These are phyloP conservation scores for Montipora cactus DNA, from an alignment of 64 coral and sea anemone genomes.

Conservation along the genomic window DNA sequence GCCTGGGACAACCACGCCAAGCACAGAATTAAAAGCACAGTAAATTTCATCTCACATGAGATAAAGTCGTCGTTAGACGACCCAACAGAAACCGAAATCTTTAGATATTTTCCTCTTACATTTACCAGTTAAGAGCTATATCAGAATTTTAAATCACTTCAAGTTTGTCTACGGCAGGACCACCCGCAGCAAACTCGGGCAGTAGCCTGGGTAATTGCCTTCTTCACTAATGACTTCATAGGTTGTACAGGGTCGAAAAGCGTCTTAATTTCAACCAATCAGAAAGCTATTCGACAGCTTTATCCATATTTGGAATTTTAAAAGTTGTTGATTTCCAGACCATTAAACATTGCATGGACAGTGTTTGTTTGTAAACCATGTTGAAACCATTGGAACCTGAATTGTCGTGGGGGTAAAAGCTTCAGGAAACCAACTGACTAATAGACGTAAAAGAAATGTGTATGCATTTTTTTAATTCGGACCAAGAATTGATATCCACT, in stretches of 20 bases:
- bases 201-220: slow-evolving; percentile 44
- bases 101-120: slow-evolving; percentile 31
- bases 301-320: slow-evolving; percentile 50
- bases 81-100: slow-evolving; percentile 9
- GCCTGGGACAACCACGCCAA: slow-evolving; percentile 68
- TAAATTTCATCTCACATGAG: slow-evolving; percentile 79
- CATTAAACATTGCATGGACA: background rate
- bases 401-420: background rate
- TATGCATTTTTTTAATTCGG: background rate
- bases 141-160: slow-evolving; percentile 74
- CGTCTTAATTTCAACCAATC: slow-evolving; percentile 34
- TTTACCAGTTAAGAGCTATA: slow-evolving; percentile 70
- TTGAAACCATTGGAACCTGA: background rate
- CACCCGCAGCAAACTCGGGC: slow-evolving; percentile 43
- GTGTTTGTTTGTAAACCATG: slow-evolving; percentile 2
- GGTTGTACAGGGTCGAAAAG: slow-evolving; percentile 32
- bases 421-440: too few species aligned
- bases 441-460: background rate
- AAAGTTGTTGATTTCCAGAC: slow-evolving; percentile 18
- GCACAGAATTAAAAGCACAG: slow-evolving; percentile 53
- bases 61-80: slow-evolving; percentile 50
- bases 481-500: background rate
- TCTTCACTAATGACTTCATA: slow-evolving; percentile 72
- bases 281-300: background rate
- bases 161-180: slow-evolving; percentile 35